These are phyloP conservation scores for Acrobasis repandana DNA, from an alignment of 2,888 invertebrate species.

Conservation along the genomic window DNA sequence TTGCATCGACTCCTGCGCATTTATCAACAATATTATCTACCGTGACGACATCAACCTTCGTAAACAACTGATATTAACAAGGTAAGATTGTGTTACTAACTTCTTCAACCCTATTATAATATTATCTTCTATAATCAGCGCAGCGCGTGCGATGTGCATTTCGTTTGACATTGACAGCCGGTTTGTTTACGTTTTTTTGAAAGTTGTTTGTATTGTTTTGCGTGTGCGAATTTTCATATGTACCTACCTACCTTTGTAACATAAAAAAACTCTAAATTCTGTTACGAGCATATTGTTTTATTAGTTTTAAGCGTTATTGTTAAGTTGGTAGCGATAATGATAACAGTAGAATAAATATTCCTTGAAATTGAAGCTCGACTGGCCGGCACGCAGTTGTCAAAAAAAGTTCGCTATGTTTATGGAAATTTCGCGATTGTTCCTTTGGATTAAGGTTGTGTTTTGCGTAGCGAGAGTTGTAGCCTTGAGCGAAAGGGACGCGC, in stretches of 20 bases:
- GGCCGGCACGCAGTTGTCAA: slow-evolving; percentile 50
- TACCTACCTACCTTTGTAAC: not conserved
- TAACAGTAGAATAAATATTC: slow-evolving; percentile 8
- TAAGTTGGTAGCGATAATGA: not conserved
- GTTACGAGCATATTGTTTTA: not conserved
- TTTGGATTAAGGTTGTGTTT: slow-evolving; percentile 43
- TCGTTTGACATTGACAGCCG: slow-evolving; percentile 58
- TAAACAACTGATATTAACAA: not conserved
- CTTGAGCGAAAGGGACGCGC: slow-evolving; percentile 77
- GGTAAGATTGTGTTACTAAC: slow-evolving; percentile 22
- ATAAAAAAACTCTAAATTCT: not conserved
- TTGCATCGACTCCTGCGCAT: slow-evolving; percentile 29
- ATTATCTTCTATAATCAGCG: not conserved
- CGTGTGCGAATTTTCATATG: slow-evolving; percentile 23
- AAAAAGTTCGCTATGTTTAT: slow-evolving; percentile 37
- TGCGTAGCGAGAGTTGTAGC: slow-evolving; percentile 46
- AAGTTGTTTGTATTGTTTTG: slow-evolving; percentile 29
- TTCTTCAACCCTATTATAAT: slow-evolving; percentile 8
- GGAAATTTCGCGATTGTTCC: slow-evolving; percentile 31
- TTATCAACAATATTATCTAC: slow-evolving; percentile 3
- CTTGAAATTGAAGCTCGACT: slow-evolving; percentile 42
- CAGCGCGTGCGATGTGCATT: slow-evolving; percentile 42
- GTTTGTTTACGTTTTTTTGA: slow-evolving; percentile 55
- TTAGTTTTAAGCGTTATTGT: not conserved
- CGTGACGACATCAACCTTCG: not conserved